phyloP scores from a whole-genome alignment of 2,888 invertebrate genomes.

The Biston betularia region DNA sequence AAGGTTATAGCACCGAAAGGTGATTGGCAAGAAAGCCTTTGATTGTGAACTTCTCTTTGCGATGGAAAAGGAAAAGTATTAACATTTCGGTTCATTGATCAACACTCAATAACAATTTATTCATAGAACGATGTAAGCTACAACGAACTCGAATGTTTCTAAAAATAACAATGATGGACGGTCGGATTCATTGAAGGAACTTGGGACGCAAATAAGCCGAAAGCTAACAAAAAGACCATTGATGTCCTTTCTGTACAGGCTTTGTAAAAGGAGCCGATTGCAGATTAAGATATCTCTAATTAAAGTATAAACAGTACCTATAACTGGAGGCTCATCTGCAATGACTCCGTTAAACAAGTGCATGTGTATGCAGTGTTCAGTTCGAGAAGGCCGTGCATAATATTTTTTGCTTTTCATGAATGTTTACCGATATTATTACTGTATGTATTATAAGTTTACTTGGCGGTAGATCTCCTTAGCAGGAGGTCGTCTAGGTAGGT shows the following conservation, averaged over 20 bases:
- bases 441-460: no score
- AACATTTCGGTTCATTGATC: conserved; percentile 28
- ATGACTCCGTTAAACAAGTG: no score
- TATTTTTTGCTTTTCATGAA: no score
- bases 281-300: neutral
- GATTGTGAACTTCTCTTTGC: conserved; percentile 8
- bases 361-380: no score
- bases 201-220: conserved; percentile 20
- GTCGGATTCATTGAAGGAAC: conserved; percentile 27
- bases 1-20: conserved; percentile 12
- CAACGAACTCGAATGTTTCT: conserved; percentile 20
- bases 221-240: conserved; percentile 15
- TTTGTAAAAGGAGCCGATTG: conserved; percentile 11
- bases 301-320: no score
- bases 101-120: conserved; percentile 25
- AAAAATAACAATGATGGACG: conserved; percentile 25
- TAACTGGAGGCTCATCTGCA: no score
- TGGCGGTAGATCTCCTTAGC: no score
- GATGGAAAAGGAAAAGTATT: conserved; percentile 17
- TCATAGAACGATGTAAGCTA: conserved; percentile 26
- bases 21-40: conserved; percentile 17
- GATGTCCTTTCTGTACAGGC: conserved; percentile 6
- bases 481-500: no score
- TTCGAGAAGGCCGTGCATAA: no score
- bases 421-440: no score